phyloP scores from a whole-genome alignment of 2,797 vertebrate species.

The Silurus lanzhouensis region DNA sequence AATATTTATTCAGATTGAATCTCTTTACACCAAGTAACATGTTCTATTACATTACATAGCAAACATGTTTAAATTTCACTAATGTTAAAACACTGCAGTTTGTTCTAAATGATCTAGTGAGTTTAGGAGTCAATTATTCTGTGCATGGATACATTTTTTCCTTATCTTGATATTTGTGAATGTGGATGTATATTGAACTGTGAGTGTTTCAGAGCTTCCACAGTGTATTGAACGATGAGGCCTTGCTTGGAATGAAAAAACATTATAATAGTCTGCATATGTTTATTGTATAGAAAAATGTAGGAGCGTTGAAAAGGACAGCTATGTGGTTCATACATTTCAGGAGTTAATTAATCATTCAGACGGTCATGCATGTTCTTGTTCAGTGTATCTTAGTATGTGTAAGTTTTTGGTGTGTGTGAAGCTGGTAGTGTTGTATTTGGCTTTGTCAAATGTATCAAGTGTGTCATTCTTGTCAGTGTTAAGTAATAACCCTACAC shows the following conservation, averaged over 20 bases:
- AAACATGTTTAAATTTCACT: too few species aligned
- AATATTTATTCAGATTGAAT: too few species aligned
- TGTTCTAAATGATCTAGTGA: background rate
- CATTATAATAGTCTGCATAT: conserved; percentile 21
- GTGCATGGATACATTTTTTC: background rate
- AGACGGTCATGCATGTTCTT: conserved; percentile 21
- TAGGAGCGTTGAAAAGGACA: background rate
- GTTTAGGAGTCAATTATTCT: background rate
- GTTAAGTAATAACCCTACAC: conserved; percentile 66
- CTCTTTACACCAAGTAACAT: background rate
- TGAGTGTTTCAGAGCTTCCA: conserved; percentile 19
- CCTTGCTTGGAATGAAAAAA: conserved; percentile 15
- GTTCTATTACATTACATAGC: background rate
- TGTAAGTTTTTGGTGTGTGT: background rate
- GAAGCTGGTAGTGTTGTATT: background rate
- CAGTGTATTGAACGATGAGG: conserved; percentile 21
- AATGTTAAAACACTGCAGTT: background rate
- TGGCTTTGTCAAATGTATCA: background rate
- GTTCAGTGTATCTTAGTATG: conserved; percentile 56
- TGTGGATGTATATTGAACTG: conserved; percentile 20
- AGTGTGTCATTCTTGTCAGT: conserved; percentile 36
- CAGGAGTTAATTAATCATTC: conserved; percentile 24
- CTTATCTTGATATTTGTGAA: background rate
- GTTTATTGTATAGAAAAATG: conserved; percentile 18
- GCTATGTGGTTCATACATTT: conserved; percentile 8